Percentiles rank a stretch among this genome's conserved stretches.
phyloP scores from a whole-genome alignment of 1,140 invertebrate species.

The Bombus pyrosoma region DNA sequence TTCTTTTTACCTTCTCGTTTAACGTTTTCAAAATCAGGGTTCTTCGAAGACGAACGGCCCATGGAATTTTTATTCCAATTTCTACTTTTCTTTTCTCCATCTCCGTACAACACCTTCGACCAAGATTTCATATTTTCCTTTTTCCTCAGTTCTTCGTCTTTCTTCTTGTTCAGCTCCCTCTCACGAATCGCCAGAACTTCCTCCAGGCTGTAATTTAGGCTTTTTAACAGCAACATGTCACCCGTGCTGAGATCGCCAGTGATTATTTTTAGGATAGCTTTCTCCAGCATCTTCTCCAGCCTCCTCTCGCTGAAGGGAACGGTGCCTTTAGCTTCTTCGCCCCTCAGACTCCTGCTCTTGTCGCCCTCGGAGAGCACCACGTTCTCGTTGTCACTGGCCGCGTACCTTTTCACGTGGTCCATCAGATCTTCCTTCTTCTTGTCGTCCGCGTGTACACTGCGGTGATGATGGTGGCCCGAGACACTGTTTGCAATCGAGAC shows the following conservation, averaged over 20 bases:
- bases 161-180: constrained; percentile 71
- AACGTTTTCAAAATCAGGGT: constrained; percentile 28
- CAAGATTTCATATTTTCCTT: constrained; percentile 40
- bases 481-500: constrained; percentile 10
- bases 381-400: constrained; percentile 29
- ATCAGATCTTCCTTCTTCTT: constrained; percentile 34
- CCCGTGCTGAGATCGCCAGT: constrained; percentile 75
- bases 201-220: constrained; percentile 77
- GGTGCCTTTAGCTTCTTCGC: constrained; percentile 46
- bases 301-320: constrained; percentile 71
- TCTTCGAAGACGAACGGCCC: constrained; percentile 13
- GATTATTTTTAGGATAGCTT: constrained; percentile 79
- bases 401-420: constrained; percentile 21
- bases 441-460: constrained; percentile 33
- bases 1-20: constrained; percentile 38
- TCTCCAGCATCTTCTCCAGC: constrained; percentile 78
- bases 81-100: constrained; percentile 41
- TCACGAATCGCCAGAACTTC: constrained; percentile 78
- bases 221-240: constrained; percentile 76
- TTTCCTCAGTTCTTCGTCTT: constrained; percentile 59
- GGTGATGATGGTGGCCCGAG: constrained; percentile 49
- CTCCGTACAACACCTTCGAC: constrained; percentile 34
- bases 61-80: constrained; percentile 47
- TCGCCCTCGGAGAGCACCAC: background rate
- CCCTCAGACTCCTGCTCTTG: constrained; percentile 16